Evolutionary conservation across 2,797 vertebrate species (phyloP), one percentile per base, ranked within the genome.

Genomic region (Adrianichthys oophorus): DNA sequence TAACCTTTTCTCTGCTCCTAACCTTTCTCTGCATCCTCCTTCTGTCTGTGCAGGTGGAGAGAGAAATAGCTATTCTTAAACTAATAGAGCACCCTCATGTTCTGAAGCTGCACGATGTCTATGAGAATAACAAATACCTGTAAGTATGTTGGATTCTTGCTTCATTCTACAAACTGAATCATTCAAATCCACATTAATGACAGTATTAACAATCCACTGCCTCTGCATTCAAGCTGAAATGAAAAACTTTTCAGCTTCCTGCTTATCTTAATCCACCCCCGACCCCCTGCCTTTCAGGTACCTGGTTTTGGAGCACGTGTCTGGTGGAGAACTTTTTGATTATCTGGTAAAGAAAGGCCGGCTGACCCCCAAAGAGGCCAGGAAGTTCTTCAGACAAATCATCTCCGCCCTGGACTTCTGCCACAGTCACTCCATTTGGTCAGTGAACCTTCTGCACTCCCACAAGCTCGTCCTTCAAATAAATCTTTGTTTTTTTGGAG

Each of bases 51-150:
- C 85, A 97, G 95, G 95, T 96, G 90, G 95, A 96, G 86, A 92
- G 95, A 83, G 95, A 97, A 90, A 97, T 97, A 69, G 95, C 95
- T 75, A 97, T 97, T 90, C 91, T 97, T 86, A 97, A 97, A 89
- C 92, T 97, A 85, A 97, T 97, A 29, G 95, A 97, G 76, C 95
- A 97, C 64, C 95, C 95, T 6, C 95, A 97, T 6, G 95, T 97
- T 78, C 93, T 97, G 85, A 97, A 97, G 89, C 94, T 97, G 72
- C 91, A 96, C 49, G 95, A 97, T 37, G 95, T 97, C 86, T 97
- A 96, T 76, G 95, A 97, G 87, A 97, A 97, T 92, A 97, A 97
- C 94, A 97, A 96, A 93, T 96, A 97, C 90, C 92, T 97, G 95
- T 97, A 92, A 94, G 95, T 95, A 88, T 74, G 63, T 79, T 64